Evolutionary conservation across 2,888 invertebrate genomes (phyloP), one percentile per base, ranked within the genome.

Genomic region (Homarus gammarus): DNA sequence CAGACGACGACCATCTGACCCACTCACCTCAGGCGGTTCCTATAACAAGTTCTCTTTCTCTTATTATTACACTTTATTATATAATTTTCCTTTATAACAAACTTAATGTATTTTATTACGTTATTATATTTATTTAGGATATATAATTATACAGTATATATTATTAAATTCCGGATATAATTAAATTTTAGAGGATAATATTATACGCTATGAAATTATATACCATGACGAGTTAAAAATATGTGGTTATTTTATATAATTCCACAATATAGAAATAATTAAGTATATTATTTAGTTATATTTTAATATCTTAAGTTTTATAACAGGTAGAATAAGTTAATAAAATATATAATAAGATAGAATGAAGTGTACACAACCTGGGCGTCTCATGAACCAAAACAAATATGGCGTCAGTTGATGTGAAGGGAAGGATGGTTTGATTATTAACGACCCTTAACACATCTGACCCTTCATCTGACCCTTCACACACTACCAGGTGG

Each of bases 351-450:
- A 44, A 44, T 44, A 44, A 44, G n/a, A 44, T 44, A 5, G 5
- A 27, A 2, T 27, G 8, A 27, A 2, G 27, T n/a, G 27, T 18
- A 22, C 5, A 5, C 5, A 6, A 5, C 6, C 1, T 64, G 64
- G 27, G 64, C 27, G 27, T 27, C 64, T 27, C 70, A 40, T n/a
- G 40, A 75, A 84, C 83, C 88, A 89, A 89, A 89, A 89, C 88
- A 89, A 89, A 89, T 83, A 89, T 89, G 88, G 88, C 88, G 88
- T 89, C 84, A 27, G 36, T 84, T 75, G 27, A 49, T 75, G 75
- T 56, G 75, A 31, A 61, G 75, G 84, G 56, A 56, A 84, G 84
- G 49, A 70, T 84, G 84, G 89, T 77, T 78, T 89, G 88, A 89
- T 83, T 27, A 18, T 64, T 22, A 64, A n/a, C n/a, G 27, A 27